These are phyloP conservation scores for Melanotus villosus DNA, from an alignment of 2,888 invertebrate genomes.

Conservation along the genomic window DNA sequence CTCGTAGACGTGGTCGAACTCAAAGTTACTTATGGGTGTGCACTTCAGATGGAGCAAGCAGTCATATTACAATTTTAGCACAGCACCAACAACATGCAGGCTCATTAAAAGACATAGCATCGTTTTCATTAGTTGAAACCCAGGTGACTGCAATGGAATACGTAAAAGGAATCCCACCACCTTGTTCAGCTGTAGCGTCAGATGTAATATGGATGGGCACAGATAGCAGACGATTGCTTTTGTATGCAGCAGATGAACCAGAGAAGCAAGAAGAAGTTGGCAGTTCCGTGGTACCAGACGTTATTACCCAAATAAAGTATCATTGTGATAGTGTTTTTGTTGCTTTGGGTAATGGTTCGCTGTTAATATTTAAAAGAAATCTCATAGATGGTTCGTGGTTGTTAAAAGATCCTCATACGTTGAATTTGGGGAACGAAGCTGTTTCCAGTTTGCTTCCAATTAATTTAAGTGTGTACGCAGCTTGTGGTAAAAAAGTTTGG, in stretches of 20 bases:
- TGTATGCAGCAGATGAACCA: slow-evolving; percentile 88
- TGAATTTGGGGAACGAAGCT: slow-evolving; percentile 79
- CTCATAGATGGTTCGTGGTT: slow-evolving; percentile 83
- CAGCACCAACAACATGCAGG: slow-evolving; percentile 82
- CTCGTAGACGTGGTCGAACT: slow-evolving; percentile 76
- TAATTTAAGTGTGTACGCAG: slow-evolving; percentile 87
- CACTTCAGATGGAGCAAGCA: slow-evolving; percentile 83
- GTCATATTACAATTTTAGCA: slow-evolving; percentile 85
- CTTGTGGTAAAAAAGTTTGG: slow-evolving; percentile 88
- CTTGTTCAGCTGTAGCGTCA: slow-evolving; percentile 66
- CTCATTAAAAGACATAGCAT: slow-evolving; percentile 80
- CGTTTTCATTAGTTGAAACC: slow-evolving; percentile 85
- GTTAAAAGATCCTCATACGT: slow-evolving; percentile 79
- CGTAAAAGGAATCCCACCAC: slow-evolving; percentile 75
- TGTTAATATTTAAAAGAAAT: slow-evolving; percentile 81
- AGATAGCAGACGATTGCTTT: slow-evolving; percentile 83
- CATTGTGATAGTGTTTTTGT: slow-evolving; percentile 92
- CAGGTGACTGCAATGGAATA: slow-evolving; percentile 88
- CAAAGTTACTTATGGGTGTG: slow-evolving; percentile 93
- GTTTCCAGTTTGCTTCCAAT: slow-evolving; percentile 88
- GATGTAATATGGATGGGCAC: slow-evolving; percentile 96
- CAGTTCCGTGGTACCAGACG: slow-evolving; percentile 78
- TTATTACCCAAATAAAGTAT: slow-evolving; percentile 83
- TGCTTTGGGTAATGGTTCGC: slow-evolving; percentile 84
- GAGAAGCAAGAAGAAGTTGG: slow-evolving; percentile 86